Base-by-base conservation (phyloP, 2,797 vertebrate species). In the Hemitrygon akajei region DNA sequence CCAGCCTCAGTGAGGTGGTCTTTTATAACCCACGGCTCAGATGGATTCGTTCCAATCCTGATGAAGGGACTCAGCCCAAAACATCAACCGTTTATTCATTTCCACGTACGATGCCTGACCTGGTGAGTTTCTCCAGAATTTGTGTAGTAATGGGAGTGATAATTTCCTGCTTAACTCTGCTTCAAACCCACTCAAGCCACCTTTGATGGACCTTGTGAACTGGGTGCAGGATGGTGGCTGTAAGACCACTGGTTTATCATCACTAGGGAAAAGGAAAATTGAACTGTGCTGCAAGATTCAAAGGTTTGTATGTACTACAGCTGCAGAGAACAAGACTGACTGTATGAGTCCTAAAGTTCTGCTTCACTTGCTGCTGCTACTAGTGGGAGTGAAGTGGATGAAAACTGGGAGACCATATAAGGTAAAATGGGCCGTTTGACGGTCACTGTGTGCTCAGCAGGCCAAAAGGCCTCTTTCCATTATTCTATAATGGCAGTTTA, bases 191-290 rank as follows among this genome's bases (percentile, higher is more conserved):
- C 47, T 30, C 47, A 84, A 56, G 9, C 22, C 27, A 56, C 18
- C 14, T 84, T 27, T 56, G 81, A 84, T 56, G 81, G 81, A 56
- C 25, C 47, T 58, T 56, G 30, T 58, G 56, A 58, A 84, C 56
- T 58, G 30, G 27, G 81, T 27, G 81, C 47, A 56, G 81, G 81
- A 14, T 84, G 47, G 47, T 22, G 30, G 81, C 47, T 84, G 40
- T 84, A 84, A 84, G 58, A 30, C 47, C 81, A 58, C 81, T 84
- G 81, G 81, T 84, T 84, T 27, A 84, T 56, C 81, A 14, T 56
- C 81, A 84, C 22, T 58, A 22, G 22, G 22, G 84, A 58, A 58
- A 40, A 84, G 47, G 81, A 56, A 84, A 84, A 30, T 84, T 84
- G 47, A 84, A 40, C 30, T 58, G 40, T 58, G 47, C 81, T 58